Evolutionary conservation across 2,797 vertebrate species (phyloP).

Genomic region (Parotocinclus haroldoi): DNA sequence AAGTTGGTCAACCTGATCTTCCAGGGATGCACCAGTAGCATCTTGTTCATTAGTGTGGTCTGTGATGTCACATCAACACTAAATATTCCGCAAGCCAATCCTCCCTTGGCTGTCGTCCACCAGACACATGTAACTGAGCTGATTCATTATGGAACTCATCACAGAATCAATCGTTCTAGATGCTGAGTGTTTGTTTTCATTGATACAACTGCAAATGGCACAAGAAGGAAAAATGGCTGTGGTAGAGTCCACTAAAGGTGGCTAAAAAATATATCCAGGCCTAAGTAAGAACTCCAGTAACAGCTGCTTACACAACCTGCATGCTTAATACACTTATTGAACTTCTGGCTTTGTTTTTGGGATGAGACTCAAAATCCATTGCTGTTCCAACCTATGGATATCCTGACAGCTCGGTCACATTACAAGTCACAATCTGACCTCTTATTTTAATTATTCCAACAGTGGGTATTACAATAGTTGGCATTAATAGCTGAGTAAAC

Average conservation of each 20-base stretch:
- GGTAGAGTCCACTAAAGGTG: too few relatives aligned
- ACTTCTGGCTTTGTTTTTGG: constrained; percentile 6
- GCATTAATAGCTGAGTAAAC: constrained; percentile 41
- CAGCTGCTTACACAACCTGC: constrained; percentile 2
- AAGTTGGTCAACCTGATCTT: constrained; percentile 11
- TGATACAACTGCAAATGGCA: constrained; percentile 6
- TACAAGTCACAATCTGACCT: constrained; percentile 24
- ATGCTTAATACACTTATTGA: not conserved
- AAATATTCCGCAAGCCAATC: constrained; percentile 33
- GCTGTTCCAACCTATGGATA: constrained; percentile 24
- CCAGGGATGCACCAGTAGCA: constrained; percentile 4
- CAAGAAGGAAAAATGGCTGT: not conserved
- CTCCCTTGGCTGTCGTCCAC: constrained; percentile 31
- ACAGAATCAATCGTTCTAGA: constrained; percentile 19
- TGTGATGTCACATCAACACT: constrained; percentile 17
- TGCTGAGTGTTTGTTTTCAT: not conserved
- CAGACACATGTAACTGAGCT: constrained; percentile 22
- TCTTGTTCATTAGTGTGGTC: constrained; percentile 25
- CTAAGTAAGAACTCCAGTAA: constrained; percentile 9
- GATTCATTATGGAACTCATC: constrained; percentile 31
- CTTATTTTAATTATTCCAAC: constrained; percentile 47
- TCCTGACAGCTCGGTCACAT: constrained; percentile 31
- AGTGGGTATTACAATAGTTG: constrained; percentile 27
- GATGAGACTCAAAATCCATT: constrained; percentile 1
- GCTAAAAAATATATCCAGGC: too few relatives aligned